Percentiles rank a stretch among this genome's conserved stretches.
phyloP scores from a whole-genome alignment of 2,888 invertebrate genomes.

The Bugula neritina region DNA sequence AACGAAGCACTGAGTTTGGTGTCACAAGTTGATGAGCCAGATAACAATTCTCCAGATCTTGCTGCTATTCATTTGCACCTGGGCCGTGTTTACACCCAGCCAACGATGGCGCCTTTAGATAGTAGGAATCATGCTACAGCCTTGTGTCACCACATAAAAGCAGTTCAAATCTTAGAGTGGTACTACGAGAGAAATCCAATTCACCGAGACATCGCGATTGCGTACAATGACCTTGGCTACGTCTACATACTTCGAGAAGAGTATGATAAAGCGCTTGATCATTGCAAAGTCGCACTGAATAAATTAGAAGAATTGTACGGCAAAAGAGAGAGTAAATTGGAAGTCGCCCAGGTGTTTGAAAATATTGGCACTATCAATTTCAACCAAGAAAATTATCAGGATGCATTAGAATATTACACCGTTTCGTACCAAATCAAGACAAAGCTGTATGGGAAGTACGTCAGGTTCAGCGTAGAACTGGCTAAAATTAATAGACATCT shows the following conservation, averaged over 20 bases:
- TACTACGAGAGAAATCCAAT: not conserved
- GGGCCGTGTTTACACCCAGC: no score
- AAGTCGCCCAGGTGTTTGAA: not conserved
- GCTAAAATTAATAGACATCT: not conserved
- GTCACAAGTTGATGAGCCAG: no score
- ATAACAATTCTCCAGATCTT: no score
- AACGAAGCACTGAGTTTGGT: no score
- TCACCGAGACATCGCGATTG: not conserved
- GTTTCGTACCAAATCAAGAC: not conserved
- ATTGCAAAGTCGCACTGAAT: not conserved
- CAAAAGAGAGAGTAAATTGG: no score
- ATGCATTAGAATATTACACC: not conserved
- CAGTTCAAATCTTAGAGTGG: not conserved
- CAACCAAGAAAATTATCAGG: not conserved
- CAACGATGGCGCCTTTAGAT: no score
- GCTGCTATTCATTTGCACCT: no score
- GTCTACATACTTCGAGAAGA: not conserved
- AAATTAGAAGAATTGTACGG: not conserved
- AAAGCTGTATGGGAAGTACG: not conserved
- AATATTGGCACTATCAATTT: slow-evolving; percentile 1
- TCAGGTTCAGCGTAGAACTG: not conserved
- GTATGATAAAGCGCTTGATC: not conserved
- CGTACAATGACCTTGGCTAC: not conserved
- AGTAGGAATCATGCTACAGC: no score
- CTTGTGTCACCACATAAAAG: not conserved